phyloP scores from a whole-genome alignment of 1,140 invertebrate species.

The Neodiprion pinetum region DNA sequence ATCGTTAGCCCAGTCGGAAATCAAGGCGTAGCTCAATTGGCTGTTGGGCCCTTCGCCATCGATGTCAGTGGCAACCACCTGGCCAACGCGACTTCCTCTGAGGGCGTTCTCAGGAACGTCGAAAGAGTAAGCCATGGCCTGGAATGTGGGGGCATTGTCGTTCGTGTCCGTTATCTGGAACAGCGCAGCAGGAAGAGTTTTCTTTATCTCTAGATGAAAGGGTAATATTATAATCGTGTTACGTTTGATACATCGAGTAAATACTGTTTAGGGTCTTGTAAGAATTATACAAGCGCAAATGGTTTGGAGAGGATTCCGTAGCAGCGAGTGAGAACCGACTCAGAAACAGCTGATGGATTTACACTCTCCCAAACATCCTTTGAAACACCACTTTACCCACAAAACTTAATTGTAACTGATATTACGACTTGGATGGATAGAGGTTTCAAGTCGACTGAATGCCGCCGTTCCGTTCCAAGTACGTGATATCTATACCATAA shows the following conservation, averaged over 20 bases:
- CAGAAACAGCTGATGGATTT: too few relatives aligned
- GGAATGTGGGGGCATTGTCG: constrained; percentile 91
- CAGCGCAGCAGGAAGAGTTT: constrained; percentile 17
- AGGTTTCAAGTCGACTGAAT: too few relatives aligned
- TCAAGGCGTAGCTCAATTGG: constrained; percentile 85
- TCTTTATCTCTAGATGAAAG: neutral
- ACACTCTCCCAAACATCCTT: too few relatives aligned
- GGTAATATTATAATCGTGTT: neutral
- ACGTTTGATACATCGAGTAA: neutral
- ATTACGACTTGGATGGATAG: too few relatives aligned
- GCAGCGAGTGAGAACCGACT: too few relatives aligned
- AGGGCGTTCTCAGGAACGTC: constrained; percentile 86
- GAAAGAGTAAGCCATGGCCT: constrained; percentile 84
- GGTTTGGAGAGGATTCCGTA: neutral
- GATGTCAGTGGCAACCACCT: constrained; percentile 81
- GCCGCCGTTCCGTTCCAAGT: too few relatives aligned
- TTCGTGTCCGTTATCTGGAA: constrained; percentile 89
- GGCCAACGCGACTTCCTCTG: constrained; percentile 81
- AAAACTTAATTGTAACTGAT: too few relatives aligned
- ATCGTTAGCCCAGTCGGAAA: constrained; percentile 94
- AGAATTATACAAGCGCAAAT: constrained; percentile 19
- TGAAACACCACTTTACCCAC: too few relatives aligned
- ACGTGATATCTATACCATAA: too few relatives aligned
- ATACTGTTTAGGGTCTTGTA: neutral
- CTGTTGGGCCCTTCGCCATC: constrained; percentile 86